phyloP scores from a whole-genome alignment of 2,888 invertebrate species.

The Perizoma affinitatum region DNA sequence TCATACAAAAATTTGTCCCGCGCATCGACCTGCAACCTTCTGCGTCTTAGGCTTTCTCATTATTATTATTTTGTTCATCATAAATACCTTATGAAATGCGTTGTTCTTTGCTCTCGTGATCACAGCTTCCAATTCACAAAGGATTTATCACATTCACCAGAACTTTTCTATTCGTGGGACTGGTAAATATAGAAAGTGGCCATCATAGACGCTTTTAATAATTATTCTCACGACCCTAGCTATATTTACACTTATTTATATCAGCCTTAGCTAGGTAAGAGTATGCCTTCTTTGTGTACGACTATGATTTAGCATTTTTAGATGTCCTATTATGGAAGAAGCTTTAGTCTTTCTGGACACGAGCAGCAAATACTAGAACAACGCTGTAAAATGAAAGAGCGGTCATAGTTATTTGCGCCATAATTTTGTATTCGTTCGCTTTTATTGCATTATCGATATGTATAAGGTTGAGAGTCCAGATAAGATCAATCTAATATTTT shows the following conservation, averaged over 20 bases:
- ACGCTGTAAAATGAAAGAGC: conserved; percentile 19
- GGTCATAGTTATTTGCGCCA: conserved; percentile 13
- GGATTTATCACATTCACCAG: conserved; percentile 25
- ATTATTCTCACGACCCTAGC: conserved; percentile 65
- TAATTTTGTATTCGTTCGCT: no score
- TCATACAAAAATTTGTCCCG: no score
- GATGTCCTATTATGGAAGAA: neutral
- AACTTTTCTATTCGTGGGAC: conserved; percentile 56
- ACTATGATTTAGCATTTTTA: conserved; percentile 17
- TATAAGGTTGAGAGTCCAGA: conserved; percentile 1
- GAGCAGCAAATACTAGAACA: neutral
- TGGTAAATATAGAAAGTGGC: conserved; percentile 64
- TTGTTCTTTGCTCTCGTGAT: no score
- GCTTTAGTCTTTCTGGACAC: neutral
- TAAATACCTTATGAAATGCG: no score
- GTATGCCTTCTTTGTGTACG: conserved; percentile 6
- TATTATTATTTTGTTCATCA: no score
- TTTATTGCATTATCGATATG: no score
- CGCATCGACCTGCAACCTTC: no score
- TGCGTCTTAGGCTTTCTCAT: no score
- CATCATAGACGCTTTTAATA: conserved; percentile 42
- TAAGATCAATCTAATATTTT: conserved; percentile 25
- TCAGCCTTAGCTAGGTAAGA: neutral
- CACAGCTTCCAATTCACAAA: conserved; percentile 14
- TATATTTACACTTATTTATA: conserved; percentile 15